Evolutionary conservation across 2,888 invertebrate genomes (phyloP), one percentile per base, ranked within the genome.

Genomic region (Ormyrus labotus): DNA sequence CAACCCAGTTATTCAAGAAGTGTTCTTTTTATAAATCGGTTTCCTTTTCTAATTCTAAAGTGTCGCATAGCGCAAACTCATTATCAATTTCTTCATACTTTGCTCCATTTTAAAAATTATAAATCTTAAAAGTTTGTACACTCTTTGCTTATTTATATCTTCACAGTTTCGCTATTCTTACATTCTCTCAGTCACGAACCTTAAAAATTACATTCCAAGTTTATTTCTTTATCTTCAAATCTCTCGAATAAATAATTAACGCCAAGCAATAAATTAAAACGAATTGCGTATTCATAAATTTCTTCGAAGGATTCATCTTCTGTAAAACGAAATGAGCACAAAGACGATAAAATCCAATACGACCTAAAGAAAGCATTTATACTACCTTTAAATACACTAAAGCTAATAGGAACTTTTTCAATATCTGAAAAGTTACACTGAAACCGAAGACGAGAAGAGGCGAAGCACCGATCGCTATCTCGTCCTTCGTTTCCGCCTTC

Each of bases 31-130:
- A 34, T 61, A 53, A 48, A 48, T 58, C 9, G 6, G 51, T 45
- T 45, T 19, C 53, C 51, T 53, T 61, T 45, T 13, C 50, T 71
- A 48, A 5, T 47, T 8, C 13, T 47, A 70, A 69, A 50, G 34
- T 57, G 57, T 77, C 70, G 70, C 77, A 70, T 58, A 77, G 64
- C 57, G 63, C 57, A 63, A 57, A 47, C 64, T 57, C 48, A 64
- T 77, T 69, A 70, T 70, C 50, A n/a, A 64, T 9, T 64, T 53
- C 45, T 50, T 11, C 60, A 60, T 50, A 19, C 47, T 51, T 51
- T 69, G 6, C 65, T 50, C 67, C 50, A 67, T 60, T 45, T 67
- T 55, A 10, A 19, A 64, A 67, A 67, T 45, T 58, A 65, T 60
- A 60, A 50, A 70, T 50, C 57, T 74, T 55, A 34, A 60, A 71